Evolutionary conservation across 2,888 invertebrate species (phyloP).

Genomic region (Cantharis lateralis): DNA sequence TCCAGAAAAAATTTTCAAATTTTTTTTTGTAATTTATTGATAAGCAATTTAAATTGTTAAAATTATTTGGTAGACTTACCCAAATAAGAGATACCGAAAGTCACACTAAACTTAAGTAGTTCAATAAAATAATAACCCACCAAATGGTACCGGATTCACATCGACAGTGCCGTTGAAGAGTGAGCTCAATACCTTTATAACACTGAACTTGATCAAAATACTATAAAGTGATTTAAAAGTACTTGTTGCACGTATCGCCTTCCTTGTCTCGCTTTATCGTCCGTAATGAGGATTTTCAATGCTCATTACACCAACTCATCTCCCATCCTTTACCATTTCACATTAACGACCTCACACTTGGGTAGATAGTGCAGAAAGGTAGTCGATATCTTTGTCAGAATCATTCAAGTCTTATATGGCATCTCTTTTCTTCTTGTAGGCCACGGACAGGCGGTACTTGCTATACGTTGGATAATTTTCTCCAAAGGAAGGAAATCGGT

Average conservation of each 20-base stretch:
- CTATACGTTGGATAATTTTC: slow-evolving; percentile 23
- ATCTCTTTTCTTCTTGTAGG: slow-evolving; percentile 18
- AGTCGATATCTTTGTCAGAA: background rate
- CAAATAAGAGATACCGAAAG: background rate
- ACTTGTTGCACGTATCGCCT: slow-evolving; percentile 11
- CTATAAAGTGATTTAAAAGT: slow-evolving; percentile 14
- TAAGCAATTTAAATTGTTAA: too few species aligned
- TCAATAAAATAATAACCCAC: slow-evolving; percentile 1
- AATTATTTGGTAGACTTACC: background rate
- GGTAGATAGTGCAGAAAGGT: background rate
- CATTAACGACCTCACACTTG: background rate
- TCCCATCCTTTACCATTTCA: slow-evolving; percentile 24
- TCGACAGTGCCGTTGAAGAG: slow-evolving; percentile 17
- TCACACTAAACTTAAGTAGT: background rate
- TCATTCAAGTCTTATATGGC: background rate
- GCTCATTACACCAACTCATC: slow-evolving; percentile 9
- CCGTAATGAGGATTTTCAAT: background rate
- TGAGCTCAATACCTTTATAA: slow-evolving; percentile 30
- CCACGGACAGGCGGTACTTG: slow-evolving; percentile 25
- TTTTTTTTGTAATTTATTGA: too few species aligned
- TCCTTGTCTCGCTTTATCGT: slow-evolving; percentile 5
- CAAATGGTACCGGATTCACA: slow-evolving; percentile 24
- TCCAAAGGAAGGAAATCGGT: slow-evolving; percentile 22
- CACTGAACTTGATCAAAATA: slow-evolving; percentile 30
- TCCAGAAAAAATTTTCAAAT: too few species aligned